Base-by-base conservation (phyloP, 2,888 invertebrate species). In the Eristalinus aeneus region DNA sequence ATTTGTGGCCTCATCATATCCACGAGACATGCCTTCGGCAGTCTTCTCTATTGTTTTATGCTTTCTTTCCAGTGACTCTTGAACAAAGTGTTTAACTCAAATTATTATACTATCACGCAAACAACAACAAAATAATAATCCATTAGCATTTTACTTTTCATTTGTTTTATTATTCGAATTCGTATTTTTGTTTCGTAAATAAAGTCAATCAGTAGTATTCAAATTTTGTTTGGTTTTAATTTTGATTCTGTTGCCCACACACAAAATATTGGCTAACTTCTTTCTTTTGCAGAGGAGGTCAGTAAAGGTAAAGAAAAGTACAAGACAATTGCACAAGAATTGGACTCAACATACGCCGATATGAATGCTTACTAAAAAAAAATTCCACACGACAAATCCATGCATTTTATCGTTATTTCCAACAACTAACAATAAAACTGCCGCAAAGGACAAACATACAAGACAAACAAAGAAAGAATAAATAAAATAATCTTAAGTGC, bases 291-390 rank as follows among this genome's bases (percentile, higher is more conserved):
- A 97, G 97, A 97, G 93, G 97, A 97, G 92, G 95, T 97, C 91
- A 94, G 96, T 89, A 96, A 96, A 93, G 97, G 97, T 92, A 98
- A 98, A 94, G 97, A 98, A 95, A 98, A 97, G 94, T 99, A 97
- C 95, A 99, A 99, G 95, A 96, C 96, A 89, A 98, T 99, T 93
- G 98, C 98, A 90, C 98, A 98, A 93, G 98, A 99, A 94, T 96
- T 99, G 95, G 98, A 98, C 94, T 96, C 97, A 93, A 98, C 98
- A 88, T 98, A 98, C 93, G 98, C 98, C 89, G 98, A 99, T 93
- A 94, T 98, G 91, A 92, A 92, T 88, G 91, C 97, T 97, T 91
- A 98, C 88, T 92, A 91, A 88, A 46, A 16, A 46, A 34, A 34
- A 60, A 27, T 22, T 61, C 32, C 27, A 54, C 60, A 16, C n/a